Evolutionary conservation across 2,888 invertebrate genomes (phyloP).

Genomic region (Troides oblongomaculatus): DNA sequence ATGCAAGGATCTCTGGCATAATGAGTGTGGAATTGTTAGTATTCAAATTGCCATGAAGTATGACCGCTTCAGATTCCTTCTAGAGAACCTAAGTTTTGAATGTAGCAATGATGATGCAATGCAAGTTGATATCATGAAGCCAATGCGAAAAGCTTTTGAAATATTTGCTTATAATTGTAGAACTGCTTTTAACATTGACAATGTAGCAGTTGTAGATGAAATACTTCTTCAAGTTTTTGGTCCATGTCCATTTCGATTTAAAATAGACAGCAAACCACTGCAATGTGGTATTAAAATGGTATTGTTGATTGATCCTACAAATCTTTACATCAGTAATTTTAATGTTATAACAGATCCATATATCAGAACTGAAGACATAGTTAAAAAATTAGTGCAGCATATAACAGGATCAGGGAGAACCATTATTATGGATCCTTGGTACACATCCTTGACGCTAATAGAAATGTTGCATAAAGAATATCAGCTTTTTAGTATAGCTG

Average conservation of each 20-base stretch:
- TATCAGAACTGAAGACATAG: slow-evolving; percentile 56
- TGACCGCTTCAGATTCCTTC: slow-evolving; percentile 62
- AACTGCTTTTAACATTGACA: slow-evolving; percentile 55
- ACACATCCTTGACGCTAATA: slow-evolving; percentile 54
- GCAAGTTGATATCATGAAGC: slow-evolving; percentile 62
- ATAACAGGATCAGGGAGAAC: slow-evolving; percentile 57
- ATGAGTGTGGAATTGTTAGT: slow-evolving; percentile 55
- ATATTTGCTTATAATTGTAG: slow-evolving; percentile 71
- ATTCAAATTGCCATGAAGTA: slow-evolving; percentile 59
- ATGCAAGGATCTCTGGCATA: slow-evolving; percentile 64
- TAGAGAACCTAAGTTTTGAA: slow-evolving; percentile 64
- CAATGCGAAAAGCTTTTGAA: slow-evolving; percentile 68
- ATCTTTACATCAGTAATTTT: slow-evolving; percentile 67
- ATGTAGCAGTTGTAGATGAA: slow-evolving; percentile 65
- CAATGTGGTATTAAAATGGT: slow-evolving; percentile 67
- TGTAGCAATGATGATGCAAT: slow-evolving; percentile 47
- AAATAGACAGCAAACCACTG: slow-evolving; percentile 60
- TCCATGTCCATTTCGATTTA: slow-evolving; percentile 68
- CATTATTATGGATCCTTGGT: slow-evolving; percentile 68
- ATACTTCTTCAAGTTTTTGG: slow-evolving; percentile 66
- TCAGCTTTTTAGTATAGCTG: slow-evolving; percentile 56
- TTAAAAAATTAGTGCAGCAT: slow-evolving; percentile 61
- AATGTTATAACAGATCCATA: slow-evolving; percentile 67
- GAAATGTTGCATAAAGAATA: slow-evolving; percentile 52
- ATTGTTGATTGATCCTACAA: slow-evolving; percentile 61